Evolutionary conservation across 1,140 invertebrate genomes (phyloP).

Genomic region (Diorhabda elongata): DNA sequence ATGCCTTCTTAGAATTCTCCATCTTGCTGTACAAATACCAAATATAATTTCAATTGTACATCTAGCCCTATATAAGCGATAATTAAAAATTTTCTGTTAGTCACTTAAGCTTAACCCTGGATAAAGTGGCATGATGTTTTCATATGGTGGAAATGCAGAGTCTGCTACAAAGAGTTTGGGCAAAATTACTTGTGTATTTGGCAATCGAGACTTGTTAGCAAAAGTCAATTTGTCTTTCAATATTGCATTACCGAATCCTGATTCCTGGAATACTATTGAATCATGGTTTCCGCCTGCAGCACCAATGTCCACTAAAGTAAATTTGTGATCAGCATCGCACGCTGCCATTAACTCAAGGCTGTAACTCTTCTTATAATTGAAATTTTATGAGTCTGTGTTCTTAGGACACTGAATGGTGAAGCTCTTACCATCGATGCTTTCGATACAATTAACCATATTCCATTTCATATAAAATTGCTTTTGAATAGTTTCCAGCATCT

Average conservation of each 20-base stretch:
- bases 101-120: background rate
- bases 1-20: background rate
- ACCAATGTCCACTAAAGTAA: slow-evolving; percentile 13
- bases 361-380: too few species aligned
- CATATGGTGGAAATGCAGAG: background rate
- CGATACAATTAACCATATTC: too few species aligned
- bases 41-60: background rate
- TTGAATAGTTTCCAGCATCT: too few species aligned
- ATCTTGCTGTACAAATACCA: background rate
- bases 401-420: too few species aligned
- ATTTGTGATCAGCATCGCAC: background rate
- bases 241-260: background rate
- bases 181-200: background rate
- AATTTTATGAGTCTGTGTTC: too few species aligned
- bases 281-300: background rate
- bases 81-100: background rate
- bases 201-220: too few species aligned
- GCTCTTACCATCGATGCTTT: too few species aligned
- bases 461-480: too few species aligned
- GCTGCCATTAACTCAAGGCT: background rate
- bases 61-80: background rate
- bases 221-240: background rate
- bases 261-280: background rate
- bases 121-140: background rate
- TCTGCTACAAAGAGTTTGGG: background rate